Conservation (phyloP, 1,140 invertebrate species). For the Cotesia vestalis region DNA sequence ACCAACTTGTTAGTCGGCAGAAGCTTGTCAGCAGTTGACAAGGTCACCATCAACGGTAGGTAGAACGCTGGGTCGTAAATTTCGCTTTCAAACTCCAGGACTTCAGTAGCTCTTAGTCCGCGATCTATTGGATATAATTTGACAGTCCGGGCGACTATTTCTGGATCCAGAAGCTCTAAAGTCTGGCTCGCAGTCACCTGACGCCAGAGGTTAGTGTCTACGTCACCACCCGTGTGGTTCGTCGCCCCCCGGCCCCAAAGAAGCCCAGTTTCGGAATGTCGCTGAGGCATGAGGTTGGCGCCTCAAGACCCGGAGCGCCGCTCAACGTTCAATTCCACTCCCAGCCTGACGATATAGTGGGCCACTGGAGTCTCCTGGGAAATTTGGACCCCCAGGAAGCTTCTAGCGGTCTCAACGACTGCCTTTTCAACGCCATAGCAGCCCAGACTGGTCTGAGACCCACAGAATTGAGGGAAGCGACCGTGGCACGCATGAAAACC, state of each 20-base stretch:
- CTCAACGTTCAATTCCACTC: slow-evolving; percentile 11
- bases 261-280: slow-evolving; percentile 70
- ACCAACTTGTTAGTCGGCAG: slow-evolving; percentile 74
- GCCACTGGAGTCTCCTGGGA: too few species aligned
- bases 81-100: slow-evolving; percentile 11
- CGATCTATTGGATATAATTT: slow-evolving; percentile 71
- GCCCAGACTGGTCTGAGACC: slow-evolving; percentile 33
- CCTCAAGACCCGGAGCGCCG: background rate
- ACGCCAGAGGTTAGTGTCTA: slow-evolving; percentile 72
- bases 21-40: slow-evolving; percentile 72
- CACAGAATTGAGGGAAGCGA: slow-evolving; percentile 19
- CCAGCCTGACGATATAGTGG: too few species aligned
- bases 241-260: slow-evolving; percentile 81
- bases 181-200: slow-evolving; percentile 77
- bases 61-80: slow-evolving; percentile 80
- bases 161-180: slow-evolving; percentile 73
- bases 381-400: slow-evolving; percentile 35
- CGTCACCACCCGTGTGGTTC: slow-evolving; percentile 73
- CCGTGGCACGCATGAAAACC: slow-evolving; percentile 16
- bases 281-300: slow-evolving; percentile 1
- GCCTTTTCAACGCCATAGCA: slow-evolving; percentile 45
- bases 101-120: slow-evolving; percentile 37
- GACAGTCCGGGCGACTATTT: slow-evolving; percentile 73
- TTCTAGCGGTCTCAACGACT: slow-evolving; percentile 39
- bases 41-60: slow-evolving; percentile 73